phyloP scores from a whole-genome alignment of 2,888 invertebrate genomes.

The Blastobasis lacticolella region DNA sequence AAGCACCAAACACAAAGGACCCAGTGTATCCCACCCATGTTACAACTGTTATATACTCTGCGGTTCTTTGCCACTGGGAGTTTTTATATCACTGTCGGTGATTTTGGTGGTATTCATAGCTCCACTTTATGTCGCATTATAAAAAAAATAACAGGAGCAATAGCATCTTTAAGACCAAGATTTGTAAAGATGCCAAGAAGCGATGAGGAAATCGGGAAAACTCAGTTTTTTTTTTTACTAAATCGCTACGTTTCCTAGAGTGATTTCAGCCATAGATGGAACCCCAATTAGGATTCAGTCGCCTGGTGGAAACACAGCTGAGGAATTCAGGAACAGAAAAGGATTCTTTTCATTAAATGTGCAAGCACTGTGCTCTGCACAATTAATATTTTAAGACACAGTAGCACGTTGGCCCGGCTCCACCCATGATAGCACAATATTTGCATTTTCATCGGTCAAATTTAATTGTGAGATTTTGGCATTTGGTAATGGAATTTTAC shows the following conservation, averaged over 20 bases:
- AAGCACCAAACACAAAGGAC: slow-evolving; percentile 5
- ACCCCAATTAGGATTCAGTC: slow-evolving; percentile 8
- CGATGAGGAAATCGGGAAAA: slow-evolving; percentile 5
- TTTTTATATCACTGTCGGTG: slow-evolving; percentile 10
- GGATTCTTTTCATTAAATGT: no score
- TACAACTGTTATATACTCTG: neutral
- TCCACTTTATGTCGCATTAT: slow-evolving; percentile 7
- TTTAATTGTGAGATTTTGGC: neutral
- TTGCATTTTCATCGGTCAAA: slow-evolving; percentile 2
- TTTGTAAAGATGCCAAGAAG: slow-evolving; percentile 4
- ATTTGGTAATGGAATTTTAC: slow-evolving; percentile 6
- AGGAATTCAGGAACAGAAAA: slow-evolving; percentile 10
- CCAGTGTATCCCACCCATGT: slow-evolving; percentile 3
- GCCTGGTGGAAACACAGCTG: slow-evolving; percentile 13
- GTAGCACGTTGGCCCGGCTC: slow-evolving; percentile 5
- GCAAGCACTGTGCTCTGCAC: no score
- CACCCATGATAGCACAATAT: slow-evolving; percentile 11
- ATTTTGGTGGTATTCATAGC: slow-evolving; percentile 10
- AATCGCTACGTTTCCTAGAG: slow-evolving; percentile 9
- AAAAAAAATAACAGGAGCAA: slow-evolving; percentile 9
- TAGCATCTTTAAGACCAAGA: slow-evolving; percentile 2
- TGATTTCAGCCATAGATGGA: slow-evolving; percentile 5
- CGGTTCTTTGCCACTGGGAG: slow-evolving; percentile 11
- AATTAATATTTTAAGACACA: no score
- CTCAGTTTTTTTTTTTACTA: slow-evolving; percentile 8